Conservation (phyloP, 2,888 invertebrate genomes). For the Xylocampa areola region DNA sequence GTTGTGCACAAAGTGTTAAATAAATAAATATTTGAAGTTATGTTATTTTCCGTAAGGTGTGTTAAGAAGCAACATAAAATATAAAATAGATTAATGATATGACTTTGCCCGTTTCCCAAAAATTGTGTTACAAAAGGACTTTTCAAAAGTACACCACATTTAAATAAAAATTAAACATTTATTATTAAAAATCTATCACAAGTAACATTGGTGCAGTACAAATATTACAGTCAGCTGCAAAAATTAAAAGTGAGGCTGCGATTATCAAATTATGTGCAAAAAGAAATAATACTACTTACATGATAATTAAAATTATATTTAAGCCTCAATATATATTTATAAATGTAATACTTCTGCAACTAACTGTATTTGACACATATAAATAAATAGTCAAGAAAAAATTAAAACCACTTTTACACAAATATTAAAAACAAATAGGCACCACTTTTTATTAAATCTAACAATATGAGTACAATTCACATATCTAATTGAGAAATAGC, state of each 20-base stretch:
- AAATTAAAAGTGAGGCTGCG: conserved; percentile 32
- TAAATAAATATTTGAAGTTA: neutral
- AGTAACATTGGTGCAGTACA: conserved; percentile 42
- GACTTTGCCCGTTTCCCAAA: conserved; percentile 45
- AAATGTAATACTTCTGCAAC: conserved; percentile 48
- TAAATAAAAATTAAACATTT: conserved; percentile 47
- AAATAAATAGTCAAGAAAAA: neutral
- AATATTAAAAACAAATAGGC: neutral
- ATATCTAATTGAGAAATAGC: no score
- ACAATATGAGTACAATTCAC: neutral
- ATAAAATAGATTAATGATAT: neutral
- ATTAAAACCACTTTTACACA: neutral
- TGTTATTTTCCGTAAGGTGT: no score
- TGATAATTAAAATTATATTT: neutral
- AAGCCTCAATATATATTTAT: conserved; percentile 20
- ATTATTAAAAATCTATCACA: conserved; percentile 43
- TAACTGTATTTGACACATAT: conserved; percentile 36
- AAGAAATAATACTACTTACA: conserved; percentile 5
- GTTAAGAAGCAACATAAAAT: conserved; percentile 1
- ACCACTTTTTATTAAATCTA: conserved; percentile 20
- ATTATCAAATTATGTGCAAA: conserved; percentile 3
- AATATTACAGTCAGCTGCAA: conserved; percentile 48
- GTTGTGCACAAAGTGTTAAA: no score
- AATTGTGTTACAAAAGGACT: conserved; percentile 31
- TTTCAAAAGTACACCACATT: conserved; percentile 51